These are phyloP conservation scores for Eugnorisma glareosa DNA, from an alignment of 2,888 invertebrate genomes.

Conservation along the genomic window DNA sequence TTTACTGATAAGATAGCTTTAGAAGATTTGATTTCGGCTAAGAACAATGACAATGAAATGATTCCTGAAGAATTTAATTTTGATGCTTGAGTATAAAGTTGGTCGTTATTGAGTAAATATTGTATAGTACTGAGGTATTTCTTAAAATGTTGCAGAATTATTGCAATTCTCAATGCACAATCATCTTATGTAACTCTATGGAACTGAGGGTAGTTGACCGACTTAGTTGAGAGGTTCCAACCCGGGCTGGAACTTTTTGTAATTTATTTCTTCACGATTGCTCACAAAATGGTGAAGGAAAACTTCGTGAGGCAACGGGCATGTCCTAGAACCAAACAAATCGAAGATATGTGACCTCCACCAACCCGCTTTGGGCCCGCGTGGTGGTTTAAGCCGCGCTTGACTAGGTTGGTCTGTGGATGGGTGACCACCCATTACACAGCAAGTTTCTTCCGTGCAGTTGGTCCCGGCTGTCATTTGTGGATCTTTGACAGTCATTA, in stretches of 20 bases:
- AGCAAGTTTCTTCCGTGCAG: no score
- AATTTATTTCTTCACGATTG: no score
- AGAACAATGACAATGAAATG: constrained; percentile 12
- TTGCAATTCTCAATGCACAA: not conserved
- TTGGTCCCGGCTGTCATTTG: no score
- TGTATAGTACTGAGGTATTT: not conserved
- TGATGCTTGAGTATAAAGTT: constrained; percentile 20
- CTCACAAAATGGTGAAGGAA: no score
- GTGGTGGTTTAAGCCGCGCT: not conserved
- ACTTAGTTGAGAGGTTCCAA: not conserved
- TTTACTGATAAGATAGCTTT: constrained; percentile 20
- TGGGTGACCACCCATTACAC: no score
- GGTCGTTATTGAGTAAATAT: not conserved
- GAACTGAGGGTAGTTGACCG: not conserved
- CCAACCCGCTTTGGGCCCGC: not conserved
- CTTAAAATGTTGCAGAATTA: not conserved
- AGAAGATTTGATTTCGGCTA: constrained; percentile 35
- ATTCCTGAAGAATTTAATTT: constrained; percentile 43
- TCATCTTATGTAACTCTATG: no score
- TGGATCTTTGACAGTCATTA: no score
- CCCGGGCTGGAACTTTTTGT: no score
- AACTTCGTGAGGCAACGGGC: no score
- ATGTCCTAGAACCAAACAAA: not conserved
- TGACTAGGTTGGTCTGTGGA: no score
- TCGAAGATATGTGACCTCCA: not conserved